phyloP scores from a whole-genome alignment of 2,113 vertebrate genomes.

The Synodontis membranacea region DNA sequence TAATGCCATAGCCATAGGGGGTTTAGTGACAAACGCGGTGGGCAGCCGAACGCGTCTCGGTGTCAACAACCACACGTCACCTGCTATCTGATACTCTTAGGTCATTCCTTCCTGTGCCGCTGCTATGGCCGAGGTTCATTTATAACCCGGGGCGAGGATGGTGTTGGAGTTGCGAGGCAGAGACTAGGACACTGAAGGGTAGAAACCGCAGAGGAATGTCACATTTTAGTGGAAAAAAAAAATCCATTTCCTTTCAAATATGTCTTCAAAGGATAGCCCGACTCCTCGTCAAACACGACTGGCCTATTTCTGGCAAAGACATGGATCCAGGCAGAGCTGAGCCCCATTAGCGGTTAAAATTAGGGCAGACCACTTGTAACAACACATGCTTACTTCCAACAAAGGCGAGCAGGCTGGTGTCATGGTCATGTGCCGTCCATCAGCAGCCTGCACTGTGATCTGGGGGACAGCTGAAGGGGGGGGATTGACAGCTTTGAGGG shows the following conservation, averaged over 20 bases:
- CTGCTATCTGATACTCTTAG: constrained; percentile 67
- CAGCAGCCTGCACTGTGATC: constrained; percentile 57
- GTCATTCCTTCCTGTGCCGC: constrained; percentile 67
- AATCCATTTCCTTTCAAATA: constrained; percentile 70
- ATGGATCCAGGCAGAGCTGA: constrained; percentile 69
- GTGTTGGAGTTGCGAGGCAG: not conserved
- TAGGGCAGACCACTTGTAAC: constrained; percentile 75
- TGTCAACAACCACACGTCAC: constrained; percentile 75
- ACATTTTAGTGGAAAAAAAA: constrained; percentile 82
- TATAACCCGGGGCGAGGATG: constrained; percentile 59
- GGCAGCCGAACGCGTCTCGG: constrained; percentile 76
- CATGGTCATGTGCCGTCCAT: constrained; percentile 62
- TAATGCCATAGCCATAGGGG: constrained; percentile 73
- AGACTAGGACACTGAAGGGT: constrained; percentile 4
- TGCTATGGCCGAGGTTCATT: constrained; percentile 47
- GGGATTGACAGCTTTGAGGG: constrained; percentile 20
- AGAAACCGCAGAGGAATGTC: constrained; percentile 64
- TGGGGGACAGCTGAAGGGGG: constrained; percentile 54
- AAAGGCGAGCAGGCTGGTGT: constrained; percentile 67
- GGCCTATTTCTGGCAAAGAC: constrained; percentile 81
- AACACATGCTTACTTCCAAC: constrained; percentile 72
- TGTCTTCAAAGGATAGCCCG: constrained; percentile 76
- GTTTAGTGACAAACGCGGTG: constrained; percentile 61
- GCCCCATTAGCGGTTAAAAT: constrained; percentile 78
- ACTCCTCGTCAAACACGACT: constrained; percentile 77